phyloP scores from a whole-genome alignment of 2,113 vertebrate species.

The Siphamia tubifer region DNA sequence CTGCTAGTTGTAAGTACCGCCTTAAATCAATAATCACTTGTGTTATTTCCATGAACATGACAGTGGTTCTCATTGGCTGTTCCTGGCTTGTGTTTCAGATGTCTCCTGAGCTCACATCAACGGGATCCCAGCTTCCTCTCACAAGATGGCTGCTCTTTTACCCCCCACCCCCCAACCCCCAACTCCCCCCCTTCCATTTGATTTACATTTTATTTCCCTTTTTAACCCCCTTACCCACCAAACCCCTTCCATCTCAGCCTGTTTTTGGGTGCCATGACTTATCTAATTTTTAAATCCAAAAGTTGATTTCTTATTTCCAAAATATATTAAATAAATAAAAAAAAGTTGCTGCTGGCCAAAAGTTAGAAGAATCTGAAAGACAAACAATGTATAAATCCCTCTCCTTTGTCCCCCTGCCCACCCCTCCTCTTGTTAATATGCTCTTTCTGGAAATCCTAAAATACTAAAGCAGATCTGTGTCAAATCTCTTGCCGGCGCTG shows the following conservation, averaged over 20 bases:
- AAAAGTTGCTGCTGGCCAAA: conserved; percentile 69
- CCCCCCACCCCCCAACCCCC: conserved; percentile 43
- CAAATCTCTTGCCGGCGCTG: conserved; percentile 63
- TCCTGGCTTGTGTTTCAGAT: conserved; percentile 74
- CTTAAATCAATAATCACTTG: too few relatives aligned
- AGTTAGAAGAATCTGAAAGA: conserved; percentile 45
- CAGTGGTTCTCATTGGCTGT: not conserved
- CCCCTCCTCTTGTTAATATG: conserved; percentile 27
- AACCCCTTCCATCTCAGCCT: conserved; percentile 30
- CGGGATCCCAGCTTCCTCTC: conserved; percentile 79
- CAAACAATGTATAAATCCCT: conserved; percentile 46
- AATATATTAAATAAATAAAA: conserved; percentile 29
- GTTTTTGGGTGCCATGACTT: conserved; percentile 87
- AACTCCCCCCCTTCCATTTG: conserved; percentile 33
- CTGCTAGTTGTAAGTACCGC: conserved; percentile 86
- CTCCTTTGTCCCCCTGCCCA: not conserved
- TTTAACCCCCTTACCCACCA: conserved; percentile 1
- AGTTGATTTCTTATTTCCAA: conserved; percentile 70
- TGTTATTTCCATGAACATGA: too few relatives aligned
- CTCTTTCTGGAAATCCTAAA: conserved; percentile 54
- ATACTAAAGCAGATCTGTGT: conserved; percentile 69
- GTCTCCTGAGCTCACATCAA: conserved; percentile 85
- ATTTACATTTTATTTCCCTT: conserved; percentile 64
- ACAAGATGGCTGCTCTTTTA: conserved; percentile 84
- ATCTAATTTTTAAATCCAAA: conserved; percentile 79